Evolutionary conservation across 2,888 invertebrate species (phyloP), one percentile per base, ranked within the genome.

Genomic region (Sicus ferrugineus): DNA sequence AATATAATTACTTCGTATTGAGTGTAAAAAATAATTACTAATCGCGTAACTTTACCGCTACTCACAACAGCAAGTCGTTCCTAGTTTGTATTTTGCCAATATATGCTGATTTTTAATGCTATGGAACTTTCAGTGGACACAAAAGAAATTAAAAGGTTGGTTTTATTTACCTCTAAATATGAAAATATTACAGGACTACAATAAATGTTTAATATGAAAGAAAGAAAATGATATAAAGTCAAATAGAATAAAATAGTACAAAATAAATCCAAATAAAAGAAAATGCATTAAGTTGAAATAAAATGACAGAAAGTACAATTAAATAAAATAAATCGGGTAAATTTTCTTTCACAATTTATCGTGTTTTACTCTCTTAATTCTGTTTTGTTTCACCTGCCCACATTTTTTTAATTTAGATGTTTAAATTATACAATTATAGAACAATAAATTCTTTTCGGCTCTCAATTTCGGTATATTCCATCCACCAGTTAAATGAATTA

Each of bases 111-210:
- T 73, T 79, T 81, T 81, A 74, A 81, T 81, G 81, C 81, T 81
- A 81, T 81, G 81, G 82, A 82, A 81, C 74, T 82, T 81, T 76
- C 81, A 81, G 78, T 81, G 82, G 82, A 80, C 81, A 72, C 82
- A 79, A 80, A 81, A 80, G 80, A 81, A 81, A 78, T 77, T 78
- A 78, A 82, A 80, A 81, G 81, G 81, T 81, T 77, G 71, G 76
- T 75, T 66, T 48, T 2, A 11, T n/a, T 23, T 16, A 48, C 9
- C 21, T n/a, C n/a, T n/a, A 48, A 48, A 19, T 48, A 19, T 16
- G 48, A 48, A 48, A 6, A 48, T 16, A 6, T 48, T 0, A 2
- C n/a, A n/a, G n/a, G n/a, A n/a, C n/a, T n/a, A n/a, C n/a, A n/a
- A n/a, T n/a, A n/a, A n/a, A n/a, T n/a, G n/a, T n/a, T n/a, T n/a